Evolutionary conservation across 2,113 vertebrate species (phyloP).

Genomic region (Etheostoma cragini): DNA sequence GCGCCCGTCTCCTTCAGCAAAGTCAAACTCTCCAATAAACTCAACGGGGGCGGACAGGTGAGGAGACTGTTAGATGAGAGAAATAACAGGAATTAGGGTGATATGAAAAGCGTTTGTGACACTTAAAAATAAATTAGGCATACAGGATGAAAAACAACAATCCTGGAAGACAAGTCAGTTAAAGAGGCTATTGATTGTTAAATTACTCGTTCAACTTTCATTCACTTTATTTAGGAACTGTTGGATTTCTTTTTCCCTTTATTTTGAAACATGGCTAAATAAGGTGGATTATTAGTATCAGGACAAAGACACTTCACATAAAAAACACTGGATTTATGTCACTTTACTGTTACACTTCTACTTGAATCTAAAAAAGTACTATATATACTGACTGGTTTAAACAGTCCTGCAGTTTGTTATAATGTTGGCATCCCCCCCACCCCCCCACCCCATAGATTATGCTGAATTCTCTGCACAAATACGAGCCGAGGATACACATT

Average conservation of each 20-base stretch:
- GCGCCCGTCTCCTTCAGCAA: conserved; percentile 88
- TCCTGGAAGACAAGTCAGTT: background rate
- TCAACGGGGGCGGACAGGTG: conserved; percentile 88
- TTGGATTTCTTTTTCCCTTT: background rate
- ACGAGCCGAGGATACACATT: conserved; percentile 87
- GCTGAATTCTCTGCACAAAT: conserved; percentile 89
- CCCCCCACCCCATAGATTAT: conserved; percentile 78
- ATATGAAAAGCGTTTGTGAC: background rate
- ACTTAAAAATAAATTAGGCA: too few species aligned
- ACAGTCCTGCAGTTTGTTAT: background rate
- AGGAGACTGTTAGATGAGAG: background rate
- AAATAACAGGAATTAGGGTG: too few species aligned
- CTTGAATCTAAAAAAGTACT: background rate
- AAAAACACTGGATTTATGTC: background rate
- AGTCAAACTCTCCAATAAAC: conserved; percentile 88
- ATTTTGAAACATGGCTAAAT: background rate
- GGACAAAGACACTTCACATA: background rate
- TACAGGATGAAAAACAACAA: background rate
- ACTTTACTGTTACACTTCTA: background rate
- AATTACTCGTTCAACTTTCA: background rate
- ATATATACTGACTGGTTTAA: background rate
- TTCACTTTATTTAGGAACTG: background rate
- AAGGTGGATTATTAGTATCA: background rate
- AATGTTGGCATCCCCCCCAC: background rate
- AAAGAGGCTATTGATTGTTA: too few species aligned